Conservation (phyloP, 2,888 invertebrate species). For the Ormyrus rosae region DNA sequence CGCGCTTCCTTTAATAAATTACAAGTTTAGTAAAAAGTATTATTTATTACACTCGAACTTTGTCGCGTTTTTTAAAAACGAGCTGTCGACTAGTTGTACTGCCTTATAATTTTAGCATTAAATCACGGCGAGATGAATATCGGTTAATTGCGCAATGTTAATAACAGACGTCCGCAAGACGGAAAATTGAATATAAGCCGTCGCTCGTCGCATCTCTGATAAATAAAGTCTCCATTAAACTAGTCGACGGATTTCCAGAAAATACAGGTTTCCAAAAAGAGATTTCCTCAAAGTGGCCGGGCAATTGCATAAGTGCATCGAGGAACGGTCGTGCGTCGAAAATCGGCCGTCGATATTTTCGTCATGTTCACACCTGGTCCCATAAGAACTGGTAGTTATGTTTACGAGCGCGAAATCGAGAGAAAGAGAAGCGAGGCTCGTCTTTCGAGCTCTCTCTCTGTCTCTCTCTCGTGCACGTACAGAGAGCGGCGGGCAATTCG, state of each 20-base stretch:
- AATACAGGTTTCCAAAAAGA: too few relatives aligned
- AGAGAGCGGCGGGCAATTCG: background rate
- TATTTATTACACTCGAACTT: slow-evolving; percentile 7
- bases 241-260: too few relatives aligned
- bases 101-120: slow-evolving; percentile 1
- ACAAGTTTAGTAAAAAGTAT: background rate
- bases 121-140: slow-evolving; percentile 11
- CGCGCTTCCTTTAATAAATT: background rate
- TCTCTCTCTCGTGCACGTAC: background rate
- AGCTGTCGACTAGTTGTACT: slow-evolving; percentile 2
- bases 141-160: slow-evolving; percentile 25
- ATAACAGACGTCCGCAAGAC: background rate
- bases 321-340: background rate
- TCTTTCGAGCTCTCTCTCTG: background rate
- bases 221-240: too few relatives aligned
- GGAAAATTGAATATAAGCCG: slow-evolving; percentile 7
- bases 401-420: slow-evolving; percentile 57
- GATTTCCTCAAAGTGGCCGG: background rate
- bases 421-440: slow-evolving; percentile 12
- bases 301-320: slow-evolving; percentile 4
- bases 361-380: slow-evolving; percentile 45
- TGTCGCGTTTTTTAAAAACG: slow-evolving; percentile 1
- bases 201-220: too few relatives aligned
- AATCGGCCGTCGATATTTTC: slow-evolving; percentile 42
- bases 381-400: slow-evolving; percentile 54